A percentile compares a stretch with the other conserved stretches of the same genome.
Evolutionary conservation across 2,888 invertebrate genomes (phyloP).

Genomic region (Hypomecis punctinalis): DNA sequence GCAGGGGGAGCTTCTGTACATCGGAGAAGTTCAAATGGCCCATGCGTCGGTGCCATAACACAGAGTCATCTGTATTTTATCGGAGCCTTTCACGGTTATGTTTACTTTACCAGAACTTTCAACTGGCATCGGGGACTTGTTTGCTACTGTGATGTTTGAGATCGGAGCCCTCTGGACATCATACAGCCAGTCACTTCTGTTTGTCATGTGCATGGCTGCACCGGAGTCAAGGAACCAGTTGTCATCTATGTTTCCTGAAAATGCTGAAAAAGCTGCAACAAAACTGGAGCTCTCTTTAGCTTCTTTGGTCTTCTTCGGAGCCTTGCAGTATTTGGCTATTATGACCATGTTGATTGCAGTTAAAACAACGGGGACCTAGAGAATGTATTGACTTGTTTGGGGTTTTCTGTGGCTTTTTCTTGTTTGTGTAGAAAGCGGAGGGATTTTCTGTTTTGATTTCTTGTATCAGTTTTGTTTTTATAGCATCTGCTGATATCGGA

Average conservation of each 20-base stretch:
- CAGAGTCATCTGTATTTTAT: no score
- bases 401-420: neutral
- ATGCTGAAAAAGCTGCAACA: constrained; percentile 22
- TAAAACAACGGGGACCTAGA: constrained; percentile 23
- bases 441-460: constrained; percentile 6
- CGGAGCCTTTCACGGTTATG: no score
- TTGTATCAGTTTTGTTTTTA: constrained; percentile 12
- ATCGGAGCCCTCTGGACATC: no score
- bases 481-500: constrained; percentile 3
- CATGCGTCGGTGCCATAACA: no score
- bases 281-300: constrained; percentile 10
- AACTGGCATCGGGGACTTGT: no score
- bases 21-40: no score
- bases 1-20: no score
- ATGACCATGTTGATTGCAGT: constrained; percentile 30
- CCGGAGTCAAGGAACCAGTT: constrained; percentile 29
- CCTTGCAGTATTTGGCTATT: constrained; percentile 19
- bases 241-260: neutral
- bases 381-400: neutral
- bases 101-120: no score
- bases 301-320: constrained; percentile 11
- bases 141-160: no score
- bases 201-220: constrained; percentile 27
- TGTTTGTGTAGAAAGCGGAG: constrained; percentile 1
- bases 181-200: neutral